Conservation (phyloP, 2,797 vertebrate species). For the Muraenolepis orangiensis region DNA sequence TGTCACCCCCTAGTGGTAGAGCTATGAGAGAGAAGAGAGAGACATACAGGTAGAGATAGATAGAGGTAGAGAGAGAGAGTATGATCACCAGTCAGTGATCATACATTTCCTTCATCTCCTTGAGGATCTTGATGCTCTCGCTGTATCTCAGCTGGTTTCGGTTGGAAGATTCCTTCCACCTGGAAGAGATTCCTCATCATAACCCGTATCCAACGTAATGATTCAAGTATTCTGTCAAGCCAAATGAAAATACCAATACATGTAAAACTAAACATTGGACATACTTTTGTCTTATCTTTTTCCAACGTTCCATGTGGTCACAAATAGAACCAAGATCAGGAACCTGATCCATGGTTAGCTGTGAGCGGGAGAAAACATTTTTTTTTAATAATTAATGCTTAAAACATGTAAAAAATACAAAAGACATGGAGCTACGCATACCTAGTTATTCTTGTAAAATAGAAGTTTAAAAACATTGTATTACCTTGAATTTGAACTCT, state of each 20-base stretch:
- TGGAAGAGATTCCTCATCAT: slow-evolving; percentile 36
- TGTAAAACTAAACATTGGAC: slow-evolving; percentile 18
- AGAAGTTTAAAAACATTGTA: background rate
- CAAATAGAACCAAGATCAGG: slow-evolving; percentile 73
- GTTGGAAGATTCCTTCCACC: slow-evolving; percentile 92
- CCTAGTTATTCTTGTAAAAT: too few species aligned
- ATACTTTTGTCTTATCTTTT: slow-evolving; percentile 89
- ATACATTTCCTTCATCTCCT: slow-evolving; percentile 79
- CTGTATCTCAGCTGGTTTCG: slow-evolving; percentile 87
- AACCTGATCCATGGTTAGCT: slow-evolving; percentile 53
- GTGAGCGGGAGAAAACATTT: background rate
- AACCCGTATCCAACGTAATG: background rate
- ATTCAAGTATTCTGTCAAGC: background rate
- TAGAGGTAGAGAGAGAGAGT: too few species aligned
- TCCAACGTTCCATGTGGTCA: slow-evolving; percentile 90
- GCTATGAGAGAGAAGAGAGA: too few species aligned
- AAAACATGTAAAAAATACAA: background rate
- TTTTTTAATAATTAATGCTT: background rate
- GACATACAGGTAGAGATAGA: too few species aligned
- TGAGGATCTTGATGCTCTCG: slow-evolving; percentile 88
- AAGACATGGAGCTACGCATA: background rate
- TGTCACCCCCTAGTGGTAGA: slow-evolving; percentile 6
- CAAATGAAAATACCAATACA: too few species aligned
- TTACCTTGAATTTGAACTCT: background rate
- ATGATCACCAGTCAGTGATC: too few species aligned